Base-by-base conservation (phyloP, 2,113 vertebrate genomes). In the Tetrao urogallus region DNA sequence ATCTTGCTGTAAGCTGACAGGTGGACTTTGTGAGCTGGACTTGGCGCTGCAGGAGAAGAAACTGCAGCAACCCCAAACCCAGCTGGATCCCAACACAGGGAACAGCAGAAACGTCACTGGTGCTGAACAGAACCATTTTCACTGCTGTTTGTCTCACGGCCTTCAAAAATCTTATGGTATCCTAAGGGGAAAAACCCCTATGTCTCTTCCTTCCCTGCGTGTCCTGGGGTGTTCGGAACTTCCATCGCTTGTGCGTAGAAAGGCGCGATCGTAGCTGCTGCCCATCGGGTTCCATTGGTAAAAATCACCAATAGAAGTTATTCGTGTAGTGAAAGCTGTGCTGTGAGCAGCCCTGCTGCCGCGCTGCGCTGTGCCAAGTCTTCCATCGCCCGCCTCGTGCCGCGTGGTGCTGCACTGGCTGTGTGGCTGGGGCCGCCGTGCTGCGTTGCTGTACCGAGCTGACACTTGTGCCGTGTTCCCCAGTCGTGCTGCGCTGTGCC, bases 251-350 rank as follows among this genome's bases (percentile, higher is more conserved):
- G 64, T 58, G 34, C 32, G 64, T 69, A 90, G 90, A 67, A 63
- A 34, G 52, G 78, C 74, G 52, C 78, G 12, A 19, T 25, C 34
- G 13, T 13, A 20, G 64, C 28, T 56, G 61, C 92, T 32, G 61
- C 1, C 4, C 54, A 12, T 18, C 5, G 0, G 25, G 27, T 11
- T 38, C 28, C 5, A 16, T 7, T 20, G 81, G 12, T 28, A 30
- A 13, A 8, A 42, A 19, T 21, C 9, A 32, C 65, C 50, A 38
- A 32, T 4, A 67, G 74, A 74, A 71, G 4, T 38, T 6, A 5
- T 10, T 9, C 12, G 73, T 65, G 82, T 19, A 0, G 6, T 45
- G 17, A 24, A 32, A 54, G 72, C 66, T 14, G 8, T 16, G 32
- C 24, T 11, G 56, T 36, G 32, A 24, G 30, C 70, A 18, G 54